Evolutionary conservation across 2,113 vertebrate species (phyloP).

Genomic region (Paradoxurus hermaphroditus): DNA sequence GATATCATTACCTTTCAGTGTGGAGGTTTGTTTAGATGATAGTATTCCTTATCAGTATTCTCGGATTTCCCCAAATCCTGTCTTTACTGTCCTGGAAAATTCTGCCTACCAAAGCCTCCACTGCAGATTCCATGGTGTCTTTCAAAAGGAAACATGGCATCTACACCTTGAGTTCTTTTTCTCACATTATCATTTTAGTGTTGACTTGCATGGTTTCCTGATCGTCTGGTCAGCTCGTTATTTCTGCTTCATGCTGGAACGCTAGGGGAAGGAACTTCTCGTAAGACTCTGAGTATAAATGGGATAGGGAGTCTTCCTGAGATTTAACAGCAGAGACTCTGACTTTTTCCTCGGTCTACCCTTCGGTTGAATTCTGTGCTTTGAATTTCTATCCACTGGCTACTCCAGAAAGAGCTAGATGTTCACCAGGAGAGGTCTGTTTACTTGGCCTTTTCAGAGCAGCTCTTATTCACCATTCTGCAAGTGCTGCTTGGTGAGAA

Average conservation of each 20-base stretch:
- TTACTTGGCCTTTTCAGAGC: not conserved
- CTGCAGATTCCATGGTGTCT: not conserved
- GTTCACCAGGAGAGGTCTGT: not conserved
- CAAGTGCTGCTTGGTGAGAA: not conserved
- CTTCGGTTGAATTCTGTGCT: not conserved
- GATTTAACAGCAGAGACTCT: not conserved
- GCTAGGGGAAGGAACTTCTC: not conserved
- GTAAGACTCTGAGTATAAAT: not conserved
- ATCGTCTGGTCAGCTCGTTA: not conserved
- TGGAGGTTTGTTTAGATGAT: not conserved
- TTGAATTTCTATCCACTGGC: not conserved
- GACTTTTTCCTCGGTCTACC: not conserved
- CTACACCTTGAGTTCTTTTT: not conserved
- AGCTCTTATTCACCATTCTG: not conserved
- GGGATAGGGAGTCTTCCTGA: not conserved
- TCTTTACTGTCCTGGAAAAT: conserved; percentile 14
- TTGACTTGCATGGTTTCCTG: not conserved
- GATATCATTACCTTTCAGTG: not conserved
- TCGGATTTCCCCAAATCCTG: not conserved
- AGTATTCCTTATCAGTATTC: not conserved
- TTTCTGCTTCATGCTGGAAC: conserved; percentile 1
- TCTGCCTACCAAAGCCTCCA: not conserved
- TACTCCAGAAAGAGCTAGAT: not conserved
- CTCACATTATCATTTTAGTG: not conserved
- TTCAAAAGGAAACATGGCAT: not conserved